Conservation (phyloP, 2,888 invertebrate species). For the Sesamia inferens region DNA sequence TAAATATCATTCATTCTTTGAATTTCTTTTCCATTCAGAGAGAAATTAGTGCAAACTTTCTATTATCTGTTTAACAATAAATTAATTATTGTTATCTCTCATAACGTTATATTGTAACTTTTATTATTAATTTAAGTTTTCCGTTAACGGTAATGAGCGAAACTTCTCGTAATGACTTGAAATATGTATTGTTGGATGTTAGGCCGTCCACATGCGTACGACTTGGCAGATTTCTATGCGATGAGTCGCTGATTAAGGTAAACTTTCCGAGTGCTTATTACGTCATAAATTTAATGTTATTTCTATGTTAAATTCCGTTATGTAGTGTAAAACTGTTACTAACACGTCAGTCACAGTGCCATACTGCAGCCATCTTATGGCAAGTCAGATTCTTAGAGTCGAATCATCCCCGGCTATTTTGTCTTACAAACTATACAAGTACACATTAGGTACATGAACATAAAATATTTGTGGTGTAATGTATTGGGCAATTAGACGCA, state of each 20-base stretch:
- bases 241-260: slow-evolving; percentile 25
- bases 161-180: slow-evolving; percentile 39
- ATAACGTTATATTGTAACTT: slow-evolving; percentile 3
- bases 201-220: slow-evolving; percentile 37
- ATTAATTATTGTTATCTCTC: slow-evolving; percentile 6
- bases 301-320: background rate
- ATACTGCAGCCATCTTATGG: too few relatives aligned
- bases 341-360: too few relatives aligned
- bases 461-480: too few relatives aligned
- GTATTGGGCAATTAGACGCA: too few relatives aligned
- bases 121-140: slow-evolving; percentile 40
- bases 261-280: background rate
- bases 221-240: slow-evolving; percentile 19
- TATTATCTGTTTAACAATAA: slow-evolving; percentile 9
- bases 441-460: too few relatives aligned
- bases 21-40: slow-evolving; percentile 11
- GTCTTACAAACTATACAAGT: too few relatives aligned
- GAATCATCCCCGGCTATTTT: too few relatives aligned
- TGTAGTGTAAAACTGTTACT: background rate
- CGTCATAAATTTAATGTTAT: background rate
- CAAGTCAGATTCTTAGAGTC: too few relatives aligned
- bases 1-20: background rate
- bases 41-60: background rate
- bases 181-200: slow-evolving; percentile 37
- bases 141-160: slow-evolving; percentile 39